These are phyloP conservation scores for Nesoenas mayeri DNA, from an alignment of 2,113 vertebrate species.

Conservation along the genomic window DNA sequence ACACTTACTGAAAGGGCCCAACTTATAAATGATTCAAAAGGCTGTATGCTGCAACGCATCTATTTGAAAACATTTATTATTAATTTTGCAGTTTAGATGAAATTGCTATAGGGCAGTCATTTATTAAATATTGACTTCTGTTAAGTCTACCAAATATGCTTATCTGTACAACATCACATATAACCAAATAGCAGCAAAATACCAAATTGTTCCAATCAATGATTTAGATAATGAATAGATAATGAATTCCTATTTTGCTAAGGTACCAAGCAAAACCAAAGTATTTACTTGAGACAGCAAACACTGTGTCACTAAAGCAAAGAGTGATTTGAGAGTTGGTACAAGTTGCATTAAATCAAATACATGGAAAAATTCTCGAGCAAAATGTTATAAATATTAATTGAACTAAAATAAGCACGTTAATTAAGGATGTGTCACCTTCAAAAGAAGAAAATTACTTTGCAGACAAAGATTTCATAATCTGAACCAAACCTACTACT, in stretches of 20 bases:
- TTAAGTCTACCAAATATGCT: constrained; percentile 13
- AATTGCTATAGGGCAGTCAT: constrained; percentile 58
- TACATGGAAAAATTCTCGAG: background rate
- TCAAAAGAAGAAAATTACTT: background rate
- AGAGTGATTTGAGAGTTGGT: constrained; percentile 20
- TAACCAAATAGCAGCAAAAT: background rate
- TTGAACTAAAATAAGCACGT: constrained; percentile 10
- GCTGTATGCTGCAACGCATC: constrained; percentile 54
- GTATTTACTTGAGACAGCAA: background rate
- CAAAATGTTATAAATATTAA: constrained; percentile 45
- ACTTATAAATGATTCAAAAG: constrained; percentile 72
- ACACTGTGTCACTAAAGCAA: background rate
- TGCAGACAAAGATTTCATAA: background rate
- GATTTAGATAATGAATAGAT: background rate
- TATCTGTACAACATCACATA: background rate
- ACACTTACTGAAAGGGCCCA: constrained; percentile 47
- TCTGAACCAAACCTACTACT: background rate
- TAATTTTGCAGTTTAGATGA: constrained; percentile 65
- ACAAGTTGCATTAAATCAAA: constrained; percentile 1
- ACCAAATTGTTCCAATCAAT: background rate
- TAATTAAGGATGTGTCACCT: constrained; percentile 25
- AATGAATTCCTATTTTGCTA: background rate
- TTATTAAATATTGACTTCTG: constrained; percentile 66
- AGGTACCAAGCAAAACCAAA: constrained; percentile 9
- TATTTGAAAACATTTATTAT: constrained; percentile 75